Evolutionary conservation across 2,888 invertebrate species (phyloP), one percentile per base, ranked within the genome.

Genomic region (Serripes groenlandicus): DNA sequence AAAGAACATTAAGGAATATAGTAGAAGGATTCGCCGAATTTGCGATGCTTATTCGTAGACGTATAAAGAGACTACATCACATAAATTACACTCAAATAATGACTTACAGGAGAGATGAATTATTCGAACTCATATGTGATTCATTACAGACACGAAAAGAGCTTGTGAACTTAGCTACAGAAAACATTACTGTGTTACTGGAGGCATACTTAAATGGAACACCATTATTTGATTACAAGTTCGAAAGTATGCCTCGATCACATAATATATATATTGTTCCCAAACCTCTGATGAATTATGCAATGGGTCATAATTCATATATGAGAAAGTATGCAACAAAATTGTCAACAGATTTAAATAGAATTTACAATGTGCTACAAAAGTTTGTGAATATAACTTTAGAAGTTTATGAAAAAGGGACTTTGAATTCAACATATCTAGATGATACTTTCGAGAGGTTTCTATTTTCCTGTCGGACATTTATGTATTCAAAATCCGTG

Each of bases 221-320:
- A 15, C 85, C 88, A 2, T 89, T 92, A 32, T 90, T 90, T 58
- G 79, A 85, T 30, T 91, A 91, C 73, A 88, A 86, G 60, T 92
- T 86, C 79, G 58, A 81, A 35, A 78, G 73, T 2, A 81, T 88
- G n/a, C 34, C 77, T 0, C 71, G 90, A 52, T 34, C 74, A 0
- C 81, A 90, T 58, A 92, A 91, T 68, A 11, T 37, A 1, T 87
- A 80, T 60, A 88, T 91, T 9, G 88, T 88, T 2, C 92, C 92
- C 0, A 91, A 86, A 72, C 81, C 75, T 37, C 81, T 92, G n/a
- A 30, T 92, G 54, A 82, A 85, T 7, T 64, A 89, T 9, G 86
- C 91, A 5, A 78, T 91, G 30, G 21, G 72, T 34, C 73, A 90
- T 28, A 88, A 87, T n/a, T 18, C 9, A 15, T 89, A 89, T 69